Conservation (phyloP, 2,797 vertebrate species). For the Ataeniobius toweri region DNA sequence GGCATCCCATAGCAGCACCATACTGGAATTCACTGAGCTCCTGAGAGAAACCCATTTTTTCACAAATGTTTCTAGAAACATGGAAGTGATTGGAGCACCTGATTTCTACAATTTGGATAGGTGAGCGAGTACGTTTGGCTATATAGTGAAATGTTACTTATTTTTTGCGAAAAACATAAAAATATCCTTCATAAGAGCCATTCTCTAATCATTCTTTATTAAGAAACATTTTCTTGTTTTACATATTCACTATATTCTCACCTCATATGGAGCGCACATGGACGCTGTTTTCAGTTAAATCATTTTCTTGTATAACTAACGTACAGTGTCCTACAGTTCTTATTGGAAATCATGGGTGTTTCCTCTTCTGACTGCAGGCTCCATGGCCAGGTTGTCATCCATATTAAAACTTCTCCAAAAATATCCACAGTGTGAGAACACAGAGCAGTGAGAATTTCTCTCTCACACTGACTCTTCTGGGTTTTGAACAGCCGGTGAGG, state of each 20-base stretch:
- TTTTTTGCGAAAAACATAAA: too few relatives aligned
- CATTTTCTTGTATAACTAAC: background rate
- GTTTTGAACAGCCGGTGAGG: background rate
- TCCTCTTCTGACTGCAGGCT: background rate
- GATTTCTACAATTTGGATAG: too few relatives aligned
- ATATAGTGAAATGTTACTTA: too few relatives aligned
- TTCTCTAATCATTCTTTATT: background rate
- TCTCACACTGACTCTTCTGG: background rate
- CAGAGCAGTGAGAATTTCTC: slow-evolving; percentile 4
- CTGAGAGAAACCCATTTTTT: too few relatives aligned
- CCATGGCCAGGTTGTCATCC: slow-evolving; percentile 25
- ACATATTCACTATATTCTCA: background rate
- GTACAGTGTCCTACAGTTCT: background rate
- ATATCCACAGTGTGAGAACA: slow-evolving; percentile 24
- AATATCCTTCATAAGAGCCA: background rate
- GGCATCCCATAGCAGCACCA: too few relatives aligned
- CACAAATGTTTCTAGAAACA: too few relatives aligned
- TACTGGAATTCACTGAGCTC: too few relatives aligned
- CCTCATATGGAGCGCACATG: background rate
- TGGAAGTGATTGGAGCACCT: too few relatives aligned
- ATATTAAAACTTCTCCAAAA: slow-evolving; percentile 26
- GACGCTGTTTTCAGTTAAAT: background rate
- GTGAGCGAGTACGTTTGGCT: too few relatives aligned
- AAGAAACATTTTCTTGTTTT: background rate
- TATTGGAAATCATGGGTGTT: background rate